phyloP scores from a whole-genome alignment of 2,113 vertebrate species.

The Perca flavescens region DNA sequence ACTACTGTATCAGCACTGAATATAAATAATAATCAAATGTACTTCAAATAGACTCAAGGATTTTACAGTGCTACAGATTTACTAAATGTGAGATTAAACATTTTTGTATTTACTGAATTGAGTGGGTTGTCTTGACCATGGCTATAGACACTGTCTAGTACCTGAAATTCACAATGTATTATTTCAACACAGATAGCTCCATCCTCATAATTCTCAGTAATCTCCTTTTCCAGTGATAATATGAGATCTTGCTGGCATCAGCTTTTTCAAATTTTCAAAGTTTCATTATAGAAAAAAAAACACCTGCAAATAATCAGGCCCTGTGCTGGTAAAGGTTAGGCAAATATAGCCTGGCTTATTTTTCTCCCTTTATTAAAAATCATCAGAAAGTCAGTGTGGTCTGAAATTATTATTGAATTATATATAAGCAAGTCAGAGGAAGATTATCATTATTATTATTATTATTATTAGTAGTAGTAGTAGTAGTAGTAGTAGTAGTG shows the following conservation, averaged over 20 bases:
- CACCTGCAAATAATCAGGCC: slow-evolving; percentile 35
- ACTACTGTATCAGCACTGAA: neutral
- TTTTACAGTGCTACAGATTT: neutral
- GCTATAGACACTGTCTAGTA: neutral
- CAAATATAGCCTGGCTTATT: slow-evolving; percentile 19
- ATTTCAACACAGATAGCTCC: slow-evolving; percentile 18
- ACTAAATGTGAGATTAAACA: neutral
- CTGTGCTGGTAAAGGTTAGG: slow-evolving; percentile 28
- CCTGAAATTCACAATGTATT: neutral
- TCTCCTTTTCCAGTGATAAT: slow-evolving; percentile 24
- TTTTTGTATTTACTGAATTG: neutral
- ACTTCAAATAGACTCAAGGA: neutral
- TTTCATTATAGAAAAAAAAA: slow-evolving; percentile 20
- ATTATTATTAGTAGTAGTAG: neutral
- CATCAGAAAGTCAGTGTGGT: slow-evolving; percentile 15
- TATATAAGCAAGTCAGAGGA: neutral
- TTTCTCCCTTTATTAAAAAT: slow-evolving; percentile 44
- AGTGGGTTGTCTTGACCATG: neutral
- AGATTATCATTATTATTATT: neutral
- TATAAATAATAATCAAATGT: neutral
- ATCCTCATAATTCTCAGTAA: slow-evolving; percentile 18
- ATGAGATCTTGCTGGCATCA: slow-evolving; percentile 42
- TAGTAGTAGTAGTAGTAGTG: neutral
- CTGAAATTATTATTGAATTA: slow-evolving; percentile 14
- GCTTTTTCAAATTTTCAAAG: slow-evolving; percentile 23